Conservation (phyloP, 2,797 vertebrate species). For the Synaphobranchus kaupii region DNA sequence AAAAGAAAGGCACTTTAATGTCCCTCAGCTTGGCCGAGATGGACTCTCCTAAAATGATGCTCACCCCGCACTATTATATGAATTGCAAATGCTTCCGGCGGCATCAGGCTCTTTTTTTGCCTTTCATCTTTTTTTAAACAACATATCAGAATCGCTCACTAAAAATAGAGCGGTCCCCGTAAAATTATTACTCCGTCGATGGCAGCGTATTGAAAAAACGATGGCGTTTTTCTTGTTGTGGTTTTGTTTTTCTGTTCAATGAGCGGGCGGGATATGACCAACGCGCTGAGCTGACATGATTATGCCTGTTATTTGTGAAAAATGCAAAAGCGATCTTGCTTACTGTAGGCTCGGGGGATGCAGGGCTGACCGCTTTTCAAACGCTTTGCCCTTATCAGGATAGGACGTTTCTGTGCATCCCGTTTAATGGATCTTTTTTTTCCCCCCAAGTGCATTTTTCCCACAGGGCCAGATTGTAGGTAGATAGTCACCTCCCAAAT, state of each 20-base stretch:
- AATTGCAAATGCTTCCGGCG: constrained; percentile 72
- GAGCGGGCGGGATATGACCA: constrained; percentile 32
- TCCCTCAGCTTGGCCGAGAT: constrained; percentile 59
- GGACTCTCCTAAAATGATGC: constrained; percentile 65
- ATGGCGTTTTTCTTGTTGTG: constrained; percentile 31
- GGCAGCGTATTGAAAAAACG: constrained; percentile 47
- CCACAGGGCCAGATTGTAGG: constrained; percentile 35
- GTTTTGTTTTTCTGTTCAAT: neutral
- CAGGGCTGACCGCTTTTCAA: constrained; percentile 32
- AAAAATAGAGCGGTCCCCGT: constrained; percentile 62
- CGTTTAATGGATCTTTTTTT: constrained; percentile 28
- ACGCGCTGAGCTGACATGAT: neutral
- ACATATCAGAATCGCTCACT: constrained; percentile 65
- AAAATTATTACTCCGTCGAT: constrained; percentile 65
- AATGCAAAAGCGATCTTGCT: constrained; percentile 50
- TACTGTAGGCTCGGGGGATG: constrained; percentile 38
- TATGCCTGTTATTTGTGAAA: constrained; percentile 28
- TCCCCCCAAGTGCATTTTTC: constrained; percentile 13
- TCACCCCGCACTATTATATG: constrained; percentile 62
- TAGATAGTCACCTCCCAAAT: constrained; percentile 35
- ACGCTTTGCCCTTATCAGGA: constrained; percentile 44
- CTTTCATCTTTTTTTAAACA: constrained; percentile 60
- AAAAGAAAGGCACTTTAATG: constrained; percentile 30
- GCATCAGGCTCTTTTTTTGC: constrained; percentile 29
- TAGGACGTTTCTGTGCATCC: constrained; percentile 43